Evolutionary conservation across 2,888 invertebrate species (phyloP), one percentile per base, ranked within the genome.

Genomic region (Cephalotes varians): DNA sequence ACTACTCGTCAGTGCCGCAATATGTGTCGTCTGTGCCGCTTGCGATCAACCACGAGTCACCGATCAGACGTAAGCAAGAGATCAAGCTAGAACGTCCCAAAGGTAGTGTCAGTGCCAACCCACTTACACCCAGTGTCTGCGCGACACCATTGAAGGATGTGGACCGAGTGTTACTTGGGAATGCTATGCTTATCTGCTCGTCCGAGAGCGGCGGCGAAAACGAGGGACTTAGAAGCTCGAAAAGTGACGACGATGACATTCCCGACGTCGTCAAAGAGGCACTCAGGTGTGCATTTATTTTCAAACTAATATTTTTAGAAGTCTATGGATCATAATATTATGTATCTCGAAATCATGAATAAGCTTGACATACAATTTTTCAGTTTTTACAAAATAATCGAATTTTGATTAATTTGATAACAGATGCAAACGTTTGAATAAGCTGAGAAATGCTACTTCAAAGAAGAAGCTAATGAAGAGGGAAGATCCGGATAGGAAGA

Each of bases 141-240:
- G 97, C 97, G 0, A 98, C 98, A 0, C 98, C 98, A 0, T 96
- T 97, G 96, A 96, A 97, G 0, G 97, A 98, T 92, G 91, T 94
- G 1, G 97, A 96, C 93, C 97, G 97, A 93, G 95, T 97, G 1
- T 92, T 98, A 7, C 97, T 97, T 89, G 97, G 96, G 12, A 97
- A 96, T 83, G 96, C 97, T 56, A 95, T 97, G 87, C 97, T 97
- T 0, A 97, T 98, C 90, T 97, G 97, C 92, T 96, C 86, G 96
- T 71, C 56, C 2, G 96, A 0, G 83, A 87, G 67, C 25, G 91
- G 91, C 3, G 84, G 88, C 12, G 84, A 82, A 15, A 40, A 73
- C 15, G 72, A 65, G 34, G 40, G 51, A 44, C 56, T 31, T n/a
- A 67, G 60, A 49, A 58, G 25, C 12, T 44, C 44, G 21, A 69